Evolutionary conservation across 1,140 invertebrate genomes (phyloP).

Genomic region (Drosophila pachea): DNA sequence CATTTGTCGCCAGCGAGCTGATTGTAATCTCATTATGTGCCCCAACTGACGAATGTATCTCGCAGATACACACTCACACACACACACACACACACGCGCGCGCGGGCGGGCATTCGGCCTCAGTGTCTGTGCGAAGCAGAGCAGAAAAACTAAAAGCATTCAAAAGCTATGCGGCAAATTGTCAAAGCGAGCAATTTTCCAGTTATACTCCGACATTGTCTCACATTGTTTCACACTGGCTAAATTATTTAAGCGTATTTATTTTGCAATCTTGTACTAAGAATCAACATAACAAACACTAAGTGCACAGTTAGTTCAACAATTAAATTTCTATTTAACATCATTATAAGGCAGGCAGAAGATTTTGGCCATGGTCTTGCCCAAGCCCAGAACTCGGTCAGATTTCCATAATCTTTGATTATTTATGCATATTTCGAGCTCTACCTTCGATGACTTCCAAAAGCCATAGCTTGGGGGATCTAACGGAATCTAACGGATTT

Average conservation of each 20-base stretch:
- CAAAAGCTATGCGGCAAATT: constrained; percentile 62
- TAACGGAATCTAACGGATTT: too few relatives aligned
- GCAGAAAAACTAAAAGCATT: constrained; percentile 62
- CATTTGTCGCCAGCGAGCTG: constrained; percentile 67
- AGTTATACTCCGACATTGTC: constrained; percentile 44
- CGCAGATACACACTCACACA: constrained; percentile 1
- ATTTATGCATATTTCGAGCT: too few relatives aligned
- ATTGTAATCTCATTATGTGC: constrained; percentile 70
- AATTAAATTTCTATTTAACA: constrained; percentile 29
- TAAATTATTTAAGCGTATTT: constrained; percentile 41
- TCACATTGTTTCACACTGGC: constrained; percentile 58
- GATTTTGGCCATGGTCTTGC: not conserved
- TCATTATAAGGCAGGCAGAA: not conserved
- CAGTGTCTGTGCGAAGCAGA: constrained; percentile 56
- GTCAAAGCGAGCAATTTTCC: constrained; percentile 40
- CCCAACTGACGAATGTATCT: constrained; percentile 34
- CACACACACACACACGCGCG: constrained; percentile 9
- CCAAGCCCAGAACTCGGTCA: too few relatives aligned
- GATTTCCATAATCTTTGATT: too few relatives aligned
- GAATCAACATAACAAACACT: constrained; percentile 7
- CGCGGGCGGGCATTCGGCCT: constrained; percentile 1
- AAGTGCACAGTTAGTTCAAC: constrained; percentile 5
- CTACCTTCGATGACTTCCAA: too few relatives aligned
- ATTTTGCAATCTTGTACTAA: constrained; percentile 8
- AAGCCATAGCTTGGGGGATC: too few relatives aligned